Evolutionary conservation across 2,113 vertebrate genomes (phyloP), one percentile per base, ranked within the genome.

Genomic region (Elephantulus edwardii): DNA sequence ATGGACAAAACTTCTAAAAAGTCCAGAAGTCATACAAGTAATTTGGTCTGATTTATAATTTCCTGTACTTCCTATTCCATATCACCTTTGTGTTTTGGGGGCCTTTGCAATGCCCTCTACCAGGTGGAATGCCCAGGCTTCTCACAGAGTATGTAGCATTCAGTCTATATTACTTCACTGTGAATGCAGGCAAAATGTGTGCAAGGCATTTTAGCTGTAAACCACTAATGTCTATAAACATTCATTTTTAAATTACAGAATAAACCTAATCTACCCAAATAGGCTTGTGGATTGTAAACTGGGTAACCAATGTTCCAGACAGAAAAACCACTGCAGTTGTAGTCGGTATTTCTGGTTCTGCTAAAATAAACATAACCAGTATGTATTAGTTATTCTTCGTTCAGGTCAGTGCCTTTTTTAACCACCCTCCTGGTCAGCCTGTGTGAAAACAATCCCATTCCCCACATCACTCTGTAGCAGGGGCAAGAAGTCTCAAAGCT

Each of bases 1-100:
- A 84, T 38, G 90, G 88, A 91, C 90, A 94, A 94, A 95, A 91
- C 40, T 95, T 92, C 96, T 92, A 83, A 96, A 86, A 96, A 91
- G 62, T 94, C 92, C 83, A 95, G 86, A 93, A 95, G 94, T 33
- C 83, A 95, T 90, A 93, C 96, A 95, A 94, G 88, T 88, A 95
- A 95, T 93, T 95, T 92, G 56, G 77, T 64, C 80, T 92, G 77
- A 80, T 94, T 90, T 92, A 93, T 76, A 93, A 96, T 95, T 96
- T 96, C 95, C 96, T 94, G 93, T 88, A 79, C 35, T 74, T 91
- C 68, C 35, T 86, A 46, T 79, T 81, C 78, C 66, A 58, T 62
- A 17, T 89, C 56, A 74, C 83, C 46, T 90, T 90, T 91, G 72
- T 79, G 3, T 64, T 44, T 28, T 14, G 42, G 44, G 46, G 74